A percentile compares a stretch with the other conserved stretches of the same genome.
Conservation (phyloP, 2,113 vertebrate genomes). For the Periophthalmus modestus region DNA sequence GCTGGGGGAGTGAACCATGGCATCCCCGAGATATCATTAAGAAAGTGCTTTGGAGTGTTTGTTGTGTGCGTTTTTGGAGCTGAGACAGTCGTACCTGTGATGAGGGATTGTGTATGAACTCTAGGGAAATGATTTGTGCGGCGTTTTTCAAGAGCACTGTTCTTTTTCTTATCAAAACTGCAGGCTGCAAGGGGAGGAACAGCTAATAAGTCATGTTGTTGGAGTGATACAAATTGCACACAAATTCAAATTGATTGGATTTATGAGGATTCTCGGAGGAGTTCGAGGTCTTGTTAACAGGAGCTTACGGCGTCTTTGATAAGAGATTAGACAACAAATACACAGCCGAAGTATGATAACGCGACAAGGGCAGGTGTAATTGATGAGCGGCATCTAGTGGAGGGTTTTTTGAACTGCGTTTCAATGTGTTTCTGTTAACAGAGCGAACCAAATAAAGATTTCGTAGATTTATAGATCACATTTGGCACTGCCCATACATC, state of each 20-base stretch:
- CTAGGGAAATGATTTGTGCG: conserved; percentile 16
- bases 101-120: conserved; percentile 23
- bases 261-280: not conserved
- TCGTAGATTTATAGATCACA: too few relatives aligned
- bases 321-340: conserved; percentile 2
- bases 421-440: not conserved
- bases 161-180: conserved; percentile 20
- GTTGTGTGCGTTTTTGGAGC: conserved; percentile 34
- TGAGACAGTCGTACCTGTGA: conserved; percentile 25
- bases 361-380: not conserved
- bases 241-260: conserved; percentile 12
- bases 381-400: conserved; percentile 5
- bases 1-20: conserved; percentile 15
- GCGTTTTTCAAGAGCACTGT: conserved; percentile 25
- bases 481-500: too few relatives aligned
- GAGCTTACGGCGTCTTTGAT: conserved; percentile 7
- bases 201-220: not conserved
- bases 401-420: not conserved
- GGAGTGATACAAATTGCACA: conserved; percentile 10
- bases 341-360: not conserved
- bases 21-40: conserved; percentile 33
- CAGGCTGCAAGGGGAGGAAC: not conserved
- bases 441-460: too few relatives aligned
- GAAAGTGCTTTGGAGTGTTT: conserved; percentile 12
- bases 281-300: conserved; percentile 27